Base-by-base conservation (phyloP, 2,797 vertebrate species). In the Microctenopoma stevenorrisi region DNA sequence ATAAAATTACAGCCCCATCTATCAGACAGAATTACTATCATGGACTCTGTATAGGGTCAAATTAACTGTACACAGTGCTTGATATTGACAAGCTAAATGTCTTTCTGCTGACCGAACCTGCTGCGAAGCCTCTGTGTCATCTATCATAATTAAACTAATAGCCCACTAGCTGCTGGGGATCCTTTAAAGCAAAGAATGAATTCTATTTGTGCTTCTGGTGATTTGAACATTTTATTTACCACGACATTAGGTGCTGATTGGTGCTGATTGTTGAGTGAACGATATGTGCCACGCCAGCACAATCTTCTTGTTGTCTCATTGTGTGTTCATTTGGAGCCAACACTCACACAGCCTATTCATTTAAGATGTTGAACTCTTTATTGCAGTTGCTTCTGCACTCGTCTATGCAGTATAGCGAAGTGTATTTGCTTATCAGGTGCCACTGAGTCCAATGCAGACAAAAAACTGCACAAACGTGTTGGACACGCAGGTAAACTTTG, bases 21-120 rank as follows among this genome's bases (percentile, higher is more conserved):
- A 65, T 85, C 79, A 71, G 65, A n/a, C 54, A 28, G 76, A 83
- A 79, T 79, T 68, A 83, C 66, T 78, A 82, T 77, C 68, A 82
- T 35, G 59, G 44, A 49, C 26, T 33, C 22, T 42, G 49, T 59
- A 40, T 38, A 11, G 11, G 25, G 12, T 52, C 0, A 63, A 50
- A 55, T 68, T 7, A 74, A 47, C 55, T 14, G 42, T 12, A 48
- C 25, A 63, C 28, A 11, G 28, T 11, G 49, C 30, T 33, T 54
- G 35, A 64, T 54, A 61, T 40, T 72, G 64, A 37, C 28, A 28
- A 49, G 57, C 62, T 51, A 55, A 74, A 78, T 48, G 44, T n/a
- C n/a, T 51, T 51, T 68, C 51, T 49, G 43, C 9, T 55, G 40
- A 74, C 48, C 40, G 49, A 72, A 84, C 49, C 53, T 57, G 14